phyloP scores from a whole-genome alignment of 2,888 invertebrate species.

The Pyrochroa serraticornis region DNA sequence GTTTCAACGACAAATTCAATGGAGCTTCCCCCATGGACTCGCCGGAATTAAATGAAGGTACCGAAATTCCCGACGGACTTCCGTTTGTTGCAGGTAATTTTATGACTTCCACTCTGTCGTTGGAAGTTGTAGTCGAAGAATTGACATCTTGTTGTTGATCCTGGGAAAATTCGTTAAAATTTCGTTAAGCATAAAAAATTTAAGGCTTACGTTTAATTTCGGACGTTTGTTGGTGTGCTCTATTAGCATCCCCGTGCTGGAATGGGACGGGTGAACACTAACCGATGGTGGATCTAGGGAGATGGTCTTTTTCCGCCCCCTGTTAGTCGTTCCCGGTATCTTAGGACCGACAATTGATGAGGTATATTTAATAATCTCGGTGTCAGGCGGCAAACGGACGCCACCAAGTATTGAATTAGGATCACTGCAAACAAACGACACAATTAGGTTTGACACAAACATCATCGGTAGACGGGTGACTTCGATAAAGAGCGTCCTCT shows the following conservation, averaged over 20 bases:
- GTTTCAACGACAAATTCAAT: slow-evolving; percentile 82
- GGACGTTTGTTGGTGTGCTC: slow-evolving; percentile 59
- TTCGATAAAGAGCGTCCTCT: slow-evolving; percentile 30
- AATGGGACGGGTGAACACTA: slow-evolving; percentile 62
- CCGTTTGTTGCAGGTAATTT: slow-evolving; percentile 73
- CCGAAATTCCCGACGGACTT: slow-evolving; percentile 52
- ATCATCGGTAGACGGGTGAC: too few relatives aligned
- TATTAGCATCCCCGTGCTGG: slow-evolving; percentile 58
- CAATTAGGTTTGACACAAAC: slow-evolving; percentile 5
- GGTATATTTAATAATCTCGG: slow-evolving; percentile 89
- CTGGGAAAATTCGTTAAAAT: slow-evolving; percentile 6
- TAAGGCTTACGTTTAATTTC: slow-evolving; percentile 51
- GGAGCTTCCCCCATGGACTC: slow-evolving; percentile 75
- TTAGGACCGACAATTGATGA: slow-evolving; percentile 87
- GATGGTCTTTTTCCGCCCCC: slow-evolving; percentile 87
- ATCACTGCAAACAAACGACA: slow-evolving; percentile 64
- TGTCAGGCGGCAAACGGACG: slow-evolving; percentile 84
- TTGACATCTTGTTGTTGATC: slow-evolving; percentile 15
- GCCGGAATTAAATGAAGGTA: slow-evolving; percentile 43
- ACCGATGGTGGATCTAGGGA: slow-evolving; percentile 78
- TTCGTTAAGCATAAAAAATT: not conserved
- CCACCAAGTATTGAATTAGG: slow-evolving; percentile 82
- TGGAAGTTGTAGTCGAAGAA: slow-evolving; percentile 38
- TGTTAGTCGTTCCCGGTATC: slow-evolving; percentile 81
- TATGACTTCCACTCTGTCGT: slow-evolving; percentile 82